Conservation (phyloP, 30 jellyfish, hydroid and myxozoan genomes). For the Nemopilema nomurai region DNA sequence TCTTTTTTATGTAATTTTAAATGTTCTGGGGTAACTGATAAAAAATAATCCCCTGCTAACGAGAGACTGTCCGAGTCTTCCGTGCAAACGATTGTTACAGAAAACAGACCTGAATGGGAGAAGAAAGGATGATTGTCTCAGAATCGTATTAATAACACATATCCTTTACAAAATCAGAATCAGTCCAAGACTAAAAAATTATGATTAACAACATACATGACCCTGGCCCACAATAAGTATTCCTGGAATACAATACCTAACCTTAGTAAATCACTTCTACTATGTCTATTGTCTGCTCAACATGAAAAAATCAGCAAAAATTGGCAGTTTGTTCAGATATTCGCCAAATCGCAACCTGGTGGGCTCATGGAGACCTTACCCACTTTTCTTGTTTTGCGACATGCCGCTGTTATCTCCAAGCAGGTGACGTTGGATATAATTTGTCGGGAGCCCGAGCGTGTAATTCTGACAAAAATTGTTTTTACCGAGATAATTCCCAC, state of each 20-base stretch:
- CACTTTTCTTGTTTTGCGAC: no score
- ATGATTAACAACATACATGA: no score
- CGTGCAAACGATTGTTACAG: slow-evolving; percentile 84
- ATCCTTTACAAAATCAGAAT: no score
- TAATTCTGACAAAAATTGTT: not conserved
- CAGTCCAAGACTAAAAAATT: no score
- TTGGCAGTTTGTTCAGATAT: no score
- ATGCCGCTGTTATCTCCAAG: no score
- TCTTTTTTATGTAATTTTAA: slow-evolving; percentile 62
- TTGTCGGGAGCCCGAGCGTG: not conserved
- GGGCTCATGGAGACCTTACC: not conserved
- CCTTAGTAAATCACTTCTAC: no score
- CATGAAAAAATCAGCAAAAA: no score
- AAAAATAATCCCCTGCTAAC: slow-evolving; percentile 86
- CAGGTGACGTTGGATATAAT: not conserved
- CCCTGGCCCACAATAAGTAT: no score
- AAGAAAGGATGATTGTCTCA: not conserved
- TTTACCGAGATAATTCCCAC: not conserved
- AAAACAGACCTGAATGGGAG: slow-evolving; percentile 62
- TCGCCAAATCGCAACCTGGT: no score
- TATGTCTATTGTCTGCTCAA: no score
- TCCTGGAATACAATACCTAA: no score
- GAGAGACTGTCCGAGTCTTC: slow-evolving; percentile 89
- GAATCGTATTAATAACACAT: not conserved
- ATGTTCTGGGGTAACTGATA: slow-evolving; percentile 79